Base-by-base conservation (phyloP, 2,888 invertebrate species). In the Himalopsyche kuldschensis region DNA sequence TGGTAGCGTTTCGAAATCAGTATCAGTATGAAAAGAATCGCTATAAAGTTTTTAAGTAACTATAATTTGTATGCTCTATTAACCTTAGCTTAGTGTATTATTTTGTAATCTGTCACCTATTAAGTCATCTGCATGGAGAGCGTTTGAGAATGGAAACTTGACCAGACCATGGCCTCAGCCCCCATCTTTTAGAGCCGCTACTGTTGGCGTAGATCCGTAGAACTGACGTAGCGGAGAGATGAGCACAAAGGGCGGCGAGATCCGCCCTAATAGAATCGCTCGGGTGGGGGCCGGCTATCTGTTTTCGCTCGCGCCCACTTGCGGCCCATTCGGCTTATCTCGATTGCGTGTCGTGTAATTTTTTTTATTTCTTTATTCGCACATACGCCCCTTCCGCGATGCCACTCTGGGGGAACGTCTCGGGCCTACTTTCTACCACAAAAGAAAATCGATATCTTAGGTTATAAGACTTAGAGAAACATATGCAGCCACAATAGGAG, bases 341-440 rank as follows among this genome's bases (percentile, higher is more conserved):
- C 20, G 77, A 84, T 81, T 81, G 81, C 81, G 84, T 84, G 84
- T 81, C 63, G 81, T 77, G 83, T 69, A 83, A 79, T 83, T 82
- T 82, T 78, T 78, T 78, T 75, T 78, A 63, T 82, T 81, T 81
- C 77, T 76, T 81, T 76, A 77, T 81, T 77, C 81, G 32, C 78
- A 47, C 78, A 47, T 31, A 46, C 27, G 47, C 48, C 31, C 48
- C 47, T 27, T 35, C 35, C 69, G 35, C 46, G 69, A 82, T 41
- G 69, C 78, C 30, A 20, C 41, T 24, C 17, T 69, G 46, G 78
- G 35, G 84, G 75, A 32, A 30, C 31, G 75, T 75, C 31, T 55
- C 55, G 55, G 10, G 55, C 55, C 55, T 55, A 20, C 55, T 55
- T 55, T 55, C 55, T 55, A n/a, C 55, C 55, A 24, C 55, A 55